A percentile compares a stretch with the other conserved stretches of the same genome.
Conservation (phyloP, 2,113 vertebrate species). For the Prolemur simus region DNA sequence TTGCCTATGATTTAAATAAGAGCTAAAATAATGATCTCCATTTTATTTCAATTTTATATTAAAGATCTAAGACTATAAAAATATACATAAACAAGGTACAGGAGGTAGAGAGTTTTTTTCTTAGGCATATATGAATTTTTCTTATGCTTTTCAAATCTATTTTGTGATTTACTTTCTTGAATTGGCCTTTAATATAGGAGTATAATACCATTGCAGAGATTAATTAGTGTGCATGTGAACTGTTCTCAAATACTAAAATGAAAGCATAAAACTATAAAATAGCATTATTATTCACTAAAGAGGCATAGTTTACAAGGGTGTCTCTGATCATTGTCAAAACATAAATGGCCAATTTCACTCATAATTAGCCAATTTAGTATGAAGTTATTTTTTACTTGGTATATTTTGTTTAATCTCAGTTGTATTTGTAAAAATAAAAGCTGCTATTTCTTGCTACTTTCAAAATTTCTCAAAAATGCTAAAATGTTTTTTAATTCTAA, state of each 20-base stretch:
- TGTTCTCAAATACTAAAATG: conserved; percentile 52
- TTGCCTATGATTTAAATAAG: background rate
- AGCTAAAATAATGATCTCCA: background rate
- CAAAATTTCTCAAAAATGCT: conserved; percentile 48
- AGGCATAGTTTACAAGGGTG: conserved; percentile 50
- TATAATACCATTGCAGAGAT: conserved; percentile 36
- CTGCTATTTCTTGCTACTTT: conserved; percentile 29
- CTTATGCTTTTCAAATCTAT: conserved; percentile 26
- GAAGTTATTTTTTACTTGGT: conserved; percentile 59
- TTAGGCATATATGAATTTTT: conserved; percentile 47
- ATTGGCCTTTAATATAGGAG: conserved; percentile 20
- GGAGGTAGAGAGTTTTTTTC: conserved; percentile 16
- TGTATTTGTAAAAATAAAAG: conserved; percentile 63
- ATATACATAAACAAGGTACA: background rate
- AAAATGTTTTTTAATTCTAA: conserved; percentile 47
- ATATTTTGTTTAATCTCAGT: conserved; percentile 62
- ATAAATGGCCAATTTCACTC: conserved; percentile 66
- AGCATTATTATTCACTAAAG: conserved; percentile 64
- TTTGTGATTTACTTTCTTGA: conserved; percentile 37
- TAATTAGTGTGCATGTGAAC: conserved; percentile 59
- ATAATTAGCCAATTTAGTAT: conserved; percentile 69
- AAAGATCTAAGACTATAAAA: background rate
- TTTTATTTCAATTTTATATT: conserved; percentile 20
- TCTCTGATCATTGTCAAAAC: conserved; percentile 57
- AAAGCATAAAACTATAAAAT: conserved; percentile 66